Evolutionary conservation across 2,113 vertebrate genomes (phyloP).

Genomic region (Hypanus sabinus): DNA sequence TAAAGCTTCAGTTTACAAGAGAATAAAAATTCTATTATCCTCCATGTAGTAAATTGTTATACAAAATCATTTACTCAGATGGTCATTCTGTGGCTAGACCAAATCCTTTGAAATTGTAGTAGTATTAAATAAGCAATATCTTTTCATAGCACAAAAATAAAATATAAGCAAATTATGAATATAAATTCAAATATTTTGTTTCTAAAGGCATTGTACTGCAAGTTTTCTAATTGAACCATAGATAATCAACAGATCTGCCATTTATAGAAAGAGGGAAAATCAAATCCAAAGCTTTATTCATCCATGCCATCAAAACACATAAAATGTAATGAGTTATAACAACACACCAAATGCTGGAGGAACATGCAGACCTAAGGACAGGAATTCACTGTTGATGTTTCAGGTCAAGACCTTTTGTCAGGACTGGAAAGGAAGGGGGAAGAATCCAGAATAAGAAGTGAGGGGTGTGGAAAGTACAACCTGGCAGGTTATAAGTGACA

Average conservation of each 20-base stretch:
- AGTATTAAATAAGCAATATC: neutral
- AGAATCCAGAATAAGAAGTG: too few species aligned
- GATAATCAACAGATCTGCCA: neutral
- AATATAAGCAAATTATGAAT: too few species aligned
- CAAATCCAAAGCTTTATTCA: neutral
- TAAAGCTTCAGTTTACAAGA: constrained; percentile 56
- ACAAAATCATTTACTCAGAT: neutral
- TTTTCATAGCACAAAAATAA: neutral
- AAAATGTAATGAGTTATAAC: neutral
- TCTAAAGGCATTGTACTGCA: neutral
- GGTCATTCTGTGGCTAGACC: neutral
- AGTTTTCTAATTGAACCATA: neutral
- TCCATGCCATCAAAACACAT: neutral
- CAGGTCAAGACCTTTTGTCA: too few species aligned
- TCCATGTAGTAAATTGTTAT: neutral
- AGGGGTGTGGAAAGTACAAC: too few species aligned
- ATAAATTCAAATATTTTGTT: neutral
- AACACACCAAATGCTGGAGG: too few species aligned
- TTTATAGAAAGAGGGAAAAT: neutral
- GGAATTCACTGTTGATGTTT: too few species aligned
- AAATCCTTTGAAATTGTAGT: neutral
- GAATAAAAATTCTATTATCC: constrained; percentile 6
- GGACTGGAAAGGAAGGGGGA: too few species aligned
- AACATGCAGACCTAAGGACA: too few species aligned
- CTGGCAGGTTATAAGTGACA: too few species aligned